phyloP scores from a whole-genome alignment of 2,113 vertebrate species.

The Camarhynchus parvulus region DNA sequence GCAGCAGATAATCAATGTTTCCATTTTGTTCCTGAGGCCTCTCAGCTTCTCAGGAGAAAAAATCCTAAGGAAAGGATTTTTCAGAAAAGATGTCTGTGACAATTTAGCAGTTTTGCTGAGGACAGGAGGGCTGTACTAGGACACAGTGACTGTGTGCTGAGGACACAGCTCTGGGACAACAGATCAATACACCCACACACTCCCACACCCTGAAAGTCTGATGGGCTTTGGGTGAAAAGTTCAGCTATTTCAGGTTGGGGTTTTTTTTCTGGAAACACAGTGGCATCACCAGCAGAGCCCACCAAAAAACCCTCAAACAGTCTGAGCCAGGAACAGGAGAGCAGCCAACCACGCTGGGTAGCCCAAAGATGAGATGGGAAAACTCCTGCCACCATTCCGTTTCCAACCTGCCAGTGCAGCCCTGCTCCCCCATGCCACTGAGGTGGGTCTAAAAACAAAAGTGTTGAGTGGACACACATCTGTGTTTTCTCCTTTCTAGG shows the following conservation, averaged over 20 bases:
- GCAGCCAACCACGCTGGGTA: accelerated
- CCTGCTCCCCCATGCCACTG: neutral
- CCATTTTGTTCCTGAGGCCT: no score
- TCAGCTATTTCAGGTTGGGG: neutral
- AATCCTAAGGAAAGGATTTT: no score
- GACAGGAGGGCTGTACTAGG: neutral
- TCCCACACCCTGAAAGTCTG: neutral
- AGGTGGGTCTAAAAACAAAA: neutral
- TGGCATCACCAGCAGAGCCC: neutral
- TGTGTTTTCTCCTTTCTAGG: neutral
- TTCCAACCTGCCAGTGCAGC: neutral
- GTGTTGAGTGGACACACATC: neutral
- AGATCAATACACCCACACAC: neutral
- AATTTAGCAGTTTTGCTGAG: neutral
- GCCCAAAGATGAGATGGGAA: neutral
- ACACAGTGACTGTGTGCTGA: no score
- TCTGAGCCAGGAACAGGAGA: neutral
- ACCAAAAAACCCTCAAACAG: neutral
- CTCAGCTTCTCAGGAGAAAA: no score
- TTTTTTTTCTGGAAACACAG: neutral
- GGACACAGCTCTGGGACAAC: neutral
- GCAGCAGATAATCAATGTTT: no score
- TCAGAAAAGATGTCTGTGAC: no score
- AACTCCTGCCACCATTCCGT: neutral
- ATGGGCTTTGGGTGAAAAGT: neutral